phyloP scores from a whole-genome alignment of 2,797 vertebrate genomes.

The Danio jaintianensis region DNA sequence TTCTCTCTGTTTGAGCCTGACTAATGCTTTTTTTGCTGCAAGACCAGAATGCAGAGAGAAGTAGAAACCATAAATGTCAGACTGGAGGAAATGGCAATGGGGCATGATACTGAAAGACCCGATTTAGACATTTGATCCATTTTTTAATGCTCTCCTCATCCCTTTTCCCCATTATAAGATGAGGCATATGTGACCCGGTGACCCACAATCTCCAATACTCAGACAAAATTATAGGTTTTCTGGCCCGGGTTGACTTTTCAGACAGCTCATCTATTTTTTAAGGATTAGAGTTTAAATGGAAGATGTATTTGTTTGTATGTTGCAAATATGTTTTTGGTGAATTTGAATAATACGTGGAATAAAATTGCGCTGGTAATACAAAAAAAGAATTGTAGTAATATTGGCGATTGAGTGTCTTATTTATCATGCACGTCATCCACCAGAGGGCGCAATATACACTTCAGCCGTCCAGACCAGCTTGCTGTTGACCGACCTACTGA shows the following conservation, averaged over 20 bases:
- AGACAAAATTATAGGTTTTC: slow-evolving; percentile 31
- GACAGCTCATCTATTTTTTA: slow-evolving; percentile 32
- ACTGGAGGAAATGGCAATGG: not conserved
- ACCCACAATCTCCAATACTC: slow-evolving; percentile 23
- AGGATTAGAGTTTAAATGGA: slow-evolving; percentile 27
- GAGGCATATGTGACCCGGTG: slow-evolving; percentile 29
- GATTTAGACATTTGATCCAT: slow-evolving; percentile 18
- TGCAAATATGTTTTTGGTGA: not conserved
- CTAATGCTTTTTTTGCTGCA: slow-evolving; percentile 3
- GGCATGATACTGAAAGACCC: not conserved
- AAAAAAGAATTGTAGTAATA: not conserved
- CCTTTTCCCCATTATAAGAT: slow-evolving; percentile 35
- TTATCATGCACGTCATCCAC: too few relatives aligned
- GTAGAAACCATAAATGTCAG: slow-evolving; percentile 18
- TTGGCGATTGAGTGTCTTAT: too few relatives aligned
- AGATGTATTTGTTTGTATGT: not conserved
- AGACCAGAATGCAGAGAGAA: slow-evolving; percentile 22
- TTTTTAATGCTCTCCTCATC: not conserved
- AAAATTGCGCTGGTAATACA: too few relatives aligned
- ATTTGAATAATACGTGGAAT: not conserved
- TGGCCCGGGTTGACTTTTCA: slow-evolving; percentile 18
- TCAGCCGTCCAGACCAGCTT: too few relatives aligned
- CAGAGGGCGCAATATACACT: too few relatives aligned
- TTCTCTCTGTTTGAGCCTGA: not conserved
- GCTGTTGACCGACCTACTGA: too few relatives aligned